Evolutionary conservation across 2,888 invertebrate genomes (phyloP).

Genomic region (Syrphus vitripennis): DNA sequence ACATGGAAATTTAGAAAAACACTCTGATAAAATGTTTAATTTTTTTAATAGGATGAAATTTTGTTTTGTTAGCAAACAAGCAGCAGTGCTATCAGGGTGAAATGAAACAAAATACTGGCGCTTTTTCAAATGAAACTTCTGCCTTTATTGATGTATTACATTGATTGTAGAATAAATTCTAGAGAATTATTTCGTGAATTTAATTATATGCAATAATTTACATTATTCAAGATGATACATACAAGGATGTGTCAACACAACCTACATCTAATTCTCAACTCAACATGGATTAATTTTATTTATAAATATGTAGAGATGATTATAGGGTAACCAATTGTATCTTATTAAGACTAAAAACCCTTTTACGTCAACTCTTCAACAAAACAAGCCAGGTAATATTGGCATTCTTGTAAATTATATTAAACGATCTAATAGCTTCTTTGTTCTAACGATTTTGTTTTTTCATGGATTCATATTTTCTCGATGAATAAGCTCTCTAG

Average conservation of each 20-base stretch:
- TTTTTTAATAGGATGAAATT: neutral
- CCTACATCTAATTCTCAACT: neutral
- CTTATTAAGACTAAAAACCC: neutral
- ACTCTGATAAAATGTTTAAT: neutral
- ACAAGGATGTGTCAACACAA: neutral
- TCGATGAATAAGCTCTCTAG: too few species aligned
- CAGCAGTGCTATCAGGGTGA: neutral
- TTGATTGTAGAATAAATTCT: neutral
- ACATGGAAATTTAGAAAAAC: neutral
- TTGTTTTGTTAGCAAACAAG: neutral
- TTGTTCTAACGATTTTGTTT: too few species aligned
- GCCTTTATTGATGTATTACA: slow-evolving; percentile 36
- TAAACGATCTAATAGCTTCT: too few species aligned
- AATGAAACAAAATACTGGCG: slow-evolving; percentile 24
- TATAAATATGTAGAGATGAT: neutral
- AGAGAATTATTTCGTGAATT: neutral
- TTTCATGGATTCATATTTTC: too few species aligned
- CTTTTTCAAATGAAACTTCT: slow-evolving; percentile 7
- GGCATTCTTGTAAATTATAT: too few species aligned
- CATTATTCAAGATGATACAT: slow-evolving; percentile 5
- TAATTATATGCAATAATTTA: neutral
- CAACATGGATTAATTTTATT: neutral
- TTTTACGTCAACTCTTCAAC: neutral
- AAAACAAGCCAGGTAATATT: too few species aligned
- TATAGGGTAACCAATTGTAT: neutral